phyloP scores from a whole-genome alignment of 1,140 invertebrate species.

The Scaptomyza pallida region DNA sequence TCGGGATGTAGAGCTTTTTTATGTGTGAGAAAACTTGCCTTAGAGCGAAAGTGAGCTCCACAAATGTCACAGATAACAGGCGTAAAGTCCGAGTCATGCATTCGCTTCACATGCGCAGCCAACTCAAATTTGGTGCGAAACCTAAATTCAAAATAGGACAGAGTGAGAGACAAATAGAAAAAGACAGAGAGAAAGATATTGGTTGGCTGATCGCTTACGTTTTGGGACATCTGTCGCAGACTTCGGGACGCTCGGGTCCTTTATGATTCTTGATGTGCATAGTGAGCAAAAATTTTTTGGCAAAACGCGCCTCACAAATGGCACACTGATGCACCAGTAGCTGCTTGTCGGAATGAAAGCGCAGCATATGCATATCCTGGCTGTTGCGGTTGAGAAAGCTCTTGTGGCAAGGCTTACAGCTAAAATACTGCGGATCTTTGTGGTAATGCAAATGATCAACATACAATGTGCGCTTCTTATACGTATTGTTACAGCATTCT shows the following conservation, averaged over 20 bases:
- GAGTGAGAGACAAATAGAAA: not conserved
- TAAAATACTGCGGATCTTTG: constrained; percentile 71
- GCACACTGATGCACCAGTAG: constrained; percentile 65
- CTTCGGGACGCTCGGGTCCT: constrained; percentile 65
- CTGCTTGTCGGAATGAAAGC: constrained; percentile 69
- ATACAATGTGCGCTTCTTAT: constrained; percentile 67
- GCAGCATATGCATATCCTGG: constrained; percentile 73
- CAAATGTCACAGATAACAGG: constrained; percentile 77
- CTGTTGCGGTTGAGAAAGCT: constrained; percentile 72
- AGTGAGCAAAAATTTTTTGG: constrained; percentile 71
- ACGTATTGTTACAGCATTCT: constrained; percentile 74
- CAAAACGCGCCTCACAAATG: constrained; percentile 69
- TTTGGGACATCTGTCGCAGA: constrained; percentile 64
- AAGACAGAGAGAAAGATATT: not conserved
- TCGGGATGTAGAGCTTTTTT: constrained; percentile 73
- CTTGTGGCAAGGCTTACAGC: constrained; percentile 62
- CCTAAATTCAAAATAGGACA: constrained; percentile 22
- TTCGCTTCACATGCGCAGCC: constrained; percentile 64
- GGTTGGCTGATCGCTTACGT: constrained; percentile 43
- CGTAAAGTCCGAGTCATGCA: constrained; percentile 68
- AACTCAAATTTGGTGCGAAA: constrained; percentile 63
- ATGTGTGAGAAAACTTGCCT: constrained; percentile 72
- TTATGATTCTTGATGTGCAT: constrained; percentile 74
- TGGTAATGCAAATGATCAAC: constrained; percentile 77
- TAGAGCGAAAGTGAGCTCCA: constrained; percentile 67